phyloP scores from a whole-genome alignment of 37 sponge, comb jelly and placozoan genomes.

The Chondrosia reniformis region DNA sequence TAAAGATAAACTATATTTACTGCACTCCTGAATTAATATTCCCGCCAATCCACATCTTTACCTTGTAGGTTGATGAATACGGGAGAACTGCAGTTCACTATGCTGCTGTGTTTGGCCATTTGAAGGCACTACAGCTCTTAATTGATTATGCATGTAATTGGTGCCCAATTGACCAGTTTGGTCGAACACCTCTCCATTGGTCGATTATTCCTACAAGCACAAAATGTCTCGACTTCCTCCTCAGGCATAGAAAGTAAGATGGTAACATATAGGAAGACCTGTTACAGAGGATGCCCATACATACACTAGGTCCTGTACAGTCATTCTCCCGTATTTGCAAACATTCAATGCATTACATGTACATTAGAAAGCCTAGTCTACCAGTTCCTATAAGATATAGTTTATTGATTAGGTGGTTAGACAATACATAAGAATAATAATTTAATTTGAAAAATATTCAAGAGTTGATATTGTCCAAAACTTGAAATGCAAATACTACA shows the following conservation, averaged over 20 bases:
- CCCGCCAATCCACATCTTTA: background rate
- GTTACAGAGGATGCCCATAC: too few relatives aligned
- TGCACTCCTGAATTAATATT: background rate
- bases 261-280: too few relatives aligned
- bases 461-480: background rate
- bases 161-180: slow-evolving; percentile 72
- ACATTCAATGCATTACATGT: too few relatives aligned
- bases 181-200: slow-evolving; percentile 88
- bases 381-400: too few relatives aligned
- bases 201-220: slow-evolving; percentile 49
- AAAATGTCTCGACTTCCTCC: slow-evolving; percentile 55
- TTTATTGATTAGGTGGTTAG: too few relatives aligned
- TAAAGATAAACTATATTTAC: background rate
- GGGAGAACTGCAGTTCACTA: slow-evolving; percentile 89
- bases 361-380: too few relatives aligned
- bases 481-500: background rate
- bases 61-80: slow-evolving; percentile 52
- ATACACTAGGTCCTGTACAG: too few relatives aligned
- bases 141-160: slow-evolving; percentile 76
- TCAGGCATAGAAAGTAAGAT: too few relatives aligned
- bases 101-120: slow-evolving; percentile 85
- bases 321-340: too few relatives aligned
- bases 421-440: too few relatives aligned
- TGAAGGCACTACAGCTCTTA: slow-evolving; percentile 72
- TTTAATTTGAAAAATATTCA: background rate